Evolutionary conservation across 2,888 invertebrate genomes (phyloP).

Genomic region (Morpho deidamia): DNA sequence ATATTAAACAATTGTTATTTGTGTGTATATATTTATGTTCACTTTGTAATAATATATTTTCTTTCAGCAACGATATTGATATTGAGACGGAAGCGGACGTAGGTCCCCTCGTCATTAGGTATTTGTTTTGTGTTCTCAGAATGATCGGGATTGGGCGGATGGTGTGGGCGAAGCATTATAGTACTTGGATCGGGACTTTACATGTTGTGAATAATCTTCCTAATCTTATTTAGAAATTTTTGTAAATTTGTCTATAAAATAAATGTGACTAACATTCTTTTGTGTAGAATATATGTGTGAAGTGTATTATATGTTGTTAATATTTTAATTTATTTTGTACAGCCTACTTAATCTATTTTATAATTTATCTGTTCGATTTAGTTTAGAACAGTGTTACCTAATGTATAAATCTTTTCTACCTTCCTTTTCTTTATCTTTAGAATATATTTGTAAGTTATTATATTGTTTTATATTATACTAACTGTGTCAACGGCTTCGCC

Average conservation of each 20-base stretch:
- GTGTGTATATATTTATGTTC: conserved; percentile 18
- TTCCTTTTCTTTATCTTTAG: no score
- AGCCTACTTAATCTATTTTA: no score
- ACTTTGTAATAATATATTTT: conserved; percentile 45
- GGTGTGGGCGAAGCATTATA: conserved; percentile 23
- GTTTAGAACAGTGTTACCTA: no score
- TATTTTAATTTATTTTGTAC: no score
- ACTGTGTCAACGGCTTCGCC: no score
- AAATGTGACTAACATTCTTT: conserved; percentile 25
- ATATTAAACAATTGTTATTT: background rate
- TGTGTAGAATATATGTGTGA: background rate
- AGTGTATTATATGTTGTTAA: no score
- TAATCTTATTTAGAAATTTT: conserved; percentile 8
- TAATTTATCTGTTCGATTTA: no score
- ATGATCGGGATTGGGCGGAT: conserved; percentile 25
- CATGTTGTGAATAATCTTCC: conserved; percentile 46
- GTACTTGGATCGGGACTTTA: conserved; percentile 9
- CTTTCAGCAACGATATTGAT: conserved; percentile 71
- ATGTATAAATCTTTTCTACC: no score
- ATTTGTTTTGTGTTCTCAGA: conserved; percentile 46
- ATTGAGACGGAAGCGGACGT: conserved; percentile 46
- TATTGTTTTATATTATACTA: no score
- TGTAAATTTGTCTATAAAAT: background rate
- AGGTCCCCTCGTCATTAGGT: conserved; percentile 63
- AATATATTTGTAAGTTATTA: no score